Evolutionary conservation across 2,797 vertebrate genomes (phyloP).

Genomic region (Sebastes vulpes): DNA sequence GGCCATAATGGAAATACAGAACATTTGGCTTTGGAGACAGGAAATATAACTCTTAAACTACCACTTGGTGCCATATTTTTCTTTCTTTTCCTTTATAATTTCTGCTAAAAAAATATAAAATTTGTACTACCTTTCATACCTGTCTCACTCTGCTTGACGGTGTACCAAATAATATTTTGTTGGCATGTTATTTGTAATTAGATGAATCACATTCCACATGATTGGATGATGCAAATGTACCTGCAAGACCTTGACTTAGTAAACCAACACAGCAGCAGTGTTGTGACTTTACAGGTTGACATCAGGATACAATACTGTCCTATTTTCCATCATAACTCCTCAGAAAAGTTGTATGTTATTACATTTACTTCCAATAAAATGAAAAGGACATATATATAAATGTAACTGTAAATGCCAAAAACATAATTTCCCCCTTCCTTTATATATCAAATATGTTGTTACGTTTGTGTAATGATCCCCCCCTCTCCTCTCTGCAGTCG

Average conservation of each 20-base stretch:
- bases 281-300: neutral
- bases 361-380: no score
- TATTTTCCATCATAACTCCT: neutral
- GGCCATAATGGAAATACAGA: neutral
- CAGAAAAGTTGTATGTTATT: neutral
- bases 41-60: no score
- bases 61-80: no score
- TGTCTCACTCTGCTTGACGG: neutral
- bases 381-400: neutral
- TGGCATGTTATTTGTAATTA: neutral
- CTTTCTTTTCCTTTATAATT: no score
- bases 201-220: neutral
- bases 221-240: neutral
- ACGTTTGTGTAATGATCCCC: neutral
- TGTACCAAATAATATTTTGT: neutral
- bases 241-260: no score
- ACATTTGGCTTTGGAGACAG: neutral
- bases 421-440: neutral
- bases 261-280: no score
- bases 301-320: neutral
- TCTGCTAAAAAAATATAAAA: no score
- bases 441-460: neutral
- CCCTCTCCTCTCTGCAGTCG: slow-evolving; percentile 83
- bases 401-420: neutral
- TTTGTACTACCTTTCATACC: neutral